Evolutionary conservation across 2,797 vertebrate species (phyloP), one percentile per base, ranked within the genome.

Genomic region (Scolopax bukidnonensis): DNA sequence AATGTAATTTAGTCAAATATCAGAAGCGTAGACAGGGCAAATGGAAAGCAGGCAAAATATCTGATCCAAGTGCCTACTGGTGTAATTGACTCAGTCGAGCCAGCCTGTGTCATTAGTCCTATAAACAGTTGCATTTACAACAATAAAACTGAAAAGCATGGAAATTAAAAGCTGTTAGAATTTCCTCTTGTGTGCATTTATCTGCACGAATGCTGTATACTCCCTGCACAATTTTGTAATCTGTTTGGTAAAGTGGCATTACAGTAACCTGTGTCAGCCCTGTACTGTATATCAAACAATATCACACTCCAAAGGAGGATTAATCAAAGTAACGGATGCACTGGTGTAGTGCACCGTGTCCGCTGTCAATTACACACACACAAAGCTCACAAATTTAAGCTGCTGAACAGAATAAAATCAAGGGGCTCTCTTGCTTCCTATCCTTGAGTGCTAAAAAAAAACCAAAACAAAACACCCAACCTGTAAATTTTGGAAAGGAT

Each of bases 71-170:
- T 97, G 97, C 97, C 97, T 97, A 96, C 96, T 97, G 97, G 79
- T 97, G 84, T 98, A 98, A 98, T 98, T 97, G 98, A 97, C 97
- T 98, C 95, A 78, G 96, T 84, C 67, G 95, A 98, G 98, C 97
- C 97, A 98, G 97, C 95, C 97, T 69, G 91, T 97, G 96, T 97
- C 97, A 97, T 98, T 98, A 98, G 98, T 96, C 97, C 97, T 96
- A 95, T 97, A 98, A 98, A 98, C 93, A 97, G 97, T 97, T 97
- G 97, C 97, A 96, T 98, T 98, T 98, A 97, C 98, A 98, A 97
- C 98, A 98, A 97, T 98, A 98, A 98, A 98, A 98, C 96, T 97
- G 97, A 98, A 98, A 98, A 98, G 98, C 98, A 98, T 98, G 98
- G 97, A 98, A 98, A 98, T 98, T 98, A 98, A 98, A 98, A 98